A percentile compares a stretch with the other conserved stretches of the same genome.
Conservation (phyloP, 2,113 vertebrate species). For the Proterorhinus semilunaris region DNA sequence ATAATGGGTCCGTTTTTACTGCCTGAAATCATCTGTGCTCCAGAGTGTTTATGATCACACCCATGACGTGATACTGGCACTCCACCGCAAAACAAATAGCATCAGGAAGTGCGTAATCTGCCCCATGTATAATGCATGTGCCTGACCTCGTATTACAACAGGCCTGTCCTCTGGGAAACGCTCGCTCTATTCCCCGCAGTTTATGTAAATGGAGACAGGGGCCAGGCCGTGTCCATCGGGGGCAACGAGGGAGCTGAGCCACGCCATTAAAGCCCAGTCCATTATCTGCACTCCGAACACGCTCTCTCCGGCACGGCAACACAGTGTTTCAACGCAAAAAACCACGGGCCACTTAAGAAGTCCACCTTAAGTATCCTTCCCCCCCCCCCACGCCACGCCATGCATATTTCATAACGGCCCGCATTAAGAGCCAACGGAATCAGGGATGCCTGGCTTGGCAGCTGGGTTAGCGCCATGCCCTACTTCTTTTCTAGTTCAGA, state of each 20-base stretch:
- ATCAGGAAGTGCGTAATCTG: constrained; percentile 11
- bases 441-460: constrained; percentile 68
- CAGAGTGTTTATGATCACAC: constrained; percentile 1
- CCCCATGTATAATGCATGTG: constrained; percentile 45
- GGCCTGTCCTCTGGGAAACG: constrained; percentile 30
- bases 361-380: constrained; percentile 63
- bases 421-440: constrained; percentile 71
- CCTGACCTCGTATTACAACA: constrained; percentile 45
- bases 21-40: constrained; percentile 8
- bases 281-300: constrained; percentile 51
- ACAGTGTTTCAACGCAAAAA: constrained; percentile 23
- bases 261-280: constrained; percentile 47
- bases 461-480: constrained; percentile 59
- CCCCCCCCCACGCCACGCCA: constrained; percentile 57
- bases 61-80: constrained; percentile 12
- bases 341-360: constrained; percentile 44
- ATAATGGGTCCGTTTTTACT: not conserved
- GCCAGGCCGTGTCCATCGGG: constrained; percentile 28
- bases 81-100: constrained; percentile 34
- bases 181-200: constrained; percentile 20
- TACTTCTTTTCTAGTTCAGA: constrained; percentile 65
- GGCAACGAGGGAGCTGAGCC: constrained; percentile 29
- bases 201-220: constrained; percentile 41
- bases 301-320: constrained; percentile 1
- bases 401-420: constrained; percentile 73